Evolutionary conservation across 1,140 invertebrate genomes (phyloP), one percentile per base, ranked within the genome.

Genomic region (Trichoplusia ni): DNA sequence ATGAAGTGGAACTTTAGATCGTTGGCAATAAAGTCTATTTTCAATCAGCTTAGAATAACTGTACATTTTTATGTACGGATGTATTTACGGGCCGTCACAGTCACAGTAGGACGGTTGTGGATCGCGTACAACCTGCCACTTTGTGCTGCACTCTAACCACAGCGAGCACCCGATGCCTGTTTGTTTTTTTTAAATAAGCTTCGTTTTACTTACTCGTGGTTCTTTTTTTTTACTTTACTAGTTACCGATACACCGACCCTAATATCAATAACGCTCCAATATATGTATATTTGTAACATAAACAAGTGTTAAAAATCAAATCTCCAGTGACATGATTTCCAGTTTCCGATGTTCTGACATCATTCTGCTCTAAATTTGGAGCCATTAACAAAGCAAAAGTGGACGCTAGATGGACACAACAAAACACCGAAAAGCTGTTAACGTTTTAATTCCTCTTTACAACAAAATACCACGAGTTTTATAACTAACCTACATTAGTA

Each of bases 161-260:
- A 72, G 64, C 71, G 67, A 37, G 72, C 14, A 46, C 7, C 40
- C 65, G 51, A 18, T 14, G 27, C 67, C 75, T 83, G 79, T 82
- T 86, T 84, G 79, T 82, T 85, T 83, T 76, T n/a, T 77, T 60
- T 84, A 82, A 83, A 83, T 54, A 79, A 53, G 65, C 64, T 64
- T 67, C 65, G 13, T 49, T 38, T 60, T 60, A 65, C 37, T 65
- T 31, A 25, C 19, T 21, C 18, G 47, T 19, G n/a, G 4, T n/a
- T 8, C 11, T 16, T 9, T 31, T 8, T 46, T 64, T 59, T 60
- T 46, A 8, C 18, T 44, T 38, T 8, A 16, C 23, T 7, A 18
- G n/a, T n/a, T n/a, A n/a, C n/a, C 6, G 6, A 35, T n/a, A 35
- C 11, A 35, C 33, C 6, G 8, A 9, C n/a, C n/a, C 14, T 31